A percentile compares a stretch with the other conserved stretches of the same genome.
Evolutionary conservation across 2,113 vertebrate species (phyloP).

Genomic region (Mellivora capensis): DNA sequence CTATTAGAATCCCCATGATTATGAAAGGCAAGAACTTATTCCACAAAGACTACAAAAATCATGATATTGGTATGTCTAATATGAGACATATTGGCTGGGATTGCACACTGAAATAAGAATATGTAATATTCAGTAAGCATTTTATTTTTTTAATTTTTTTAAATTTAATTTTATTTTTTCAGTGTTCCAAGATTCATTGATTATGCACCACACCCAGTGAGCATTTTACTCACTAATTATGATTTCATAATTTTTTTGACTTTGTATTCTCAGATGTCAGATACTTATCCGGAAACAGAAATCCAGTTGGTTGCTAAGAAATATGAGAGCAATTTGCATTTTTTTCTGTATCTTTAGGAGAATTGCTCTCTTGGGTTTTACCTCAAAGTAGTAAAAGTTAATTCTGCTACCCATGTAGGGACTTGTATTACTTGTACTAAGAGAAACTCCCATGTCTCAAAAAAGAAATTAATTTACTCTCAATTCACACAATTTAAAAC

Average conservation of each 20-base stretch:
- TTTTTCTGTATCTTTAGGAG: slow-evolving; percentile 1
- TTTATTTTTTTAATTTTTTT: not conserved
- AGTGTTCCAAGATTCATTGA: no score
- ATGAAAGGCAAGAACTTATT: not conserved
- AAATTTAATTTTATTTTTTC: no score
- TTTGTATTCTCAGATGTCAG: slow-evolving; percentile 33
- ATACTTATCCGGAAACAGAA: slow-evolving; percentile 47
- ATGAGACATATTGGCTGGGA: not conserved
- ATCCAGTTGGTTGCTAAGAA: slow-evolving; percentile 55
- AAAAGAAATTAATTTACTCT: slow-evolving; percentile 40
- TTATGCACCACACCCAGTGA: no score
- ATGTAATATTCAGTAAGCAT: slow-evolving; percentile 22
- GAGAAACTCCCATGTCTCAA: slow-evolving; percentile 17
- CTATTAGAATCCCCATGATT: slow-evolving; percentile 2
- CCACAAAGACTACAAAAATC: not conserved
- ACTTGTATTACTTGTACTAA: not conserved
- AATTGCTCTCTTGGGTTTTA: slow-evolving; percentile 37
- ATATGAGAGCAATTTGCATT: slow-evolving; percentile 45
- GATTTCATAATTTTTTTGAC: slow-evolving; percentile 14
- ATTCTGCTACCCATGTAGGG: not conserved
- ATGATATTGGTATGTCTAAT: not conserved
- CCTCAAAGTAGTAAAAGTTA: slow-evolving; percentile 20
- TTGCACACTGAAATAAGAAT: slow-evolving; percentile 12
- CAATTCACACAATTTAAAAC: slow-evolving; percentile 5
- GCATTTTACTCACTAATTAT: slow-evolving; percentile 37